Base-by-base conservation (phyloP, 2,797 vertebrate species). In the Sus cebifrons region DNA sequence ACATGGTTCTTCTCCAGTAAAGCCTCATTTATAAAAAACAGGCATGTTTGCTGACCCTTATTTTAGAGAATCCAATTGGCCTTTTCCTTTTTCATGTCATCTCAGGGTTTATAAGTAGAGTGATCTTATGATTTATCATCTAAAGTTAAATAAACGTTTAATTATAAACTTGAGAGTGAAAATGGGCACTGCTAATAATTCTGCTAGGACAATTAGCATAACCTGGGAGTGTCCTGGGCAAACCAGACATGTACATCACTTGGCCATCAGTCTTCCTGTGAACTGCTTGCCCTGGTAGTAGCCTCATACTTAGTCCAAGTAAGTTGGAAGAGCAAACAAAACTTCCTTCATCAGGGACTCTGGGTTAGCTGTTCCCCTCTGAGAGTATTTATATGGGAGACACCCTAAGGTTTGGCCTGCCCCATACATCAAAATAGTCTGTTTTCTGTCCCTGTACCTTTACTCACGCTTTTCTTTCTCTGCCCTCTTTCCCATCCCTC, bases 351-450 rank as follows among this genome's bases (percentile, higher is more conserved):
- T 18, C 68, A 93, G 95, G n/a, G 71, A 62, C 60, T 70, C 5
- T 75, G 44, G 54, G 27, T 83, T 91, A 93, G 11, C 93, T 70
- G 62, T 86, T 71, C 94, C 52, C 27, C 40, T 84, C 60, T 81
- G 83, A 79, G 84, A 94, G 65, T 96, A 32, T 73, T 94, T 97
- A 32, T 71, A 14, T 49, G 77, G 68, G 82, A 73, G 67, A 49
- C 29, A 36, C 58, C 78, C 83, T 49, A 91, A 86, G 74, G 36
- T 62, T 68, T 93, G 21, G 20, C 87, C 60, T 0, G 0, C 27
- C 65, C 23, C 9, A 0, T 21, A 52, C 0, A 1, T 94, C 49
- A 86, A 4, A 94, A 88, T 91, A 95, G 60, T 71, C n/a, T 89
- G 65, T 52, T 52, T 82, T 86, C 58, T 82, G 44, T 71, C 44